These are phyloP conservation scores for Halcyon senegalensis DNA, from an alignment of 2,113 vertebrate genomes.

Conservation along the genomic window DNA sequence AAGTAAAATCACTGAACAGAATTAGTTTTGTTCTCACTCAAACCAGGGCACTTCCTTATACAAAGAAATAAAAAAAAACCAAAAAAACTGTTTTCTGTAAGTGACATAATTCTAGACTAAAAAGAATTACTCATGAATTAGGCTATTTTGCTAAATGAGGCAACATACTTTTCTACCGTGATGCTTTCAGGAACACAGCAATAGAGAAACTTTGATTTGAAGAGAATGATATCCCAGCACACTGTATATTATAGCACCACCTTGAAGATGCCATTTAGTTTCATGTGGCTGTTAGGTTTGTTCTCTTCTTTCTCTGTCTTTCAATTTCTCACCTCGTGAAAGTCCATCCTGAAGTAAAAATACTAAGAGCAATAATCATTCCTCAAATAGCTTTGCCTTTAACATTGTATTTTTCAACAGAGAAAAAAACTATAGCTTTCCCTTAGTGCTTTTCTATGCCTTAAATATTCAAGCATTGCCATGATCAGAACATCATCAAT, in stretches of 20 bases:
- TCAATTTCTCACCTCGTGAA: not conserved
- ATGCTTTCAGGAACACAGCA: not conserved
- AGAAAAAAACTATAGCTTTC: not conserved
- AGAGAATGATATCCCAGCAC: not conserved
- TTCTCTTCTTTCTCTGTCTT: not conserved
- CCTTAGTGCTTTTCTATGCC: not conserved
- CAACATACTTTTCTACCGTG: not conserved
- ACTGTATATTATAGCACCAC: not conserved
- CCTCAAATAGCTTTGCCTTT: not conserved
- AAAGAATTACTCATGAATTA: not conserved
- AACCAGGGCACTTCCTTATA: not conserved
- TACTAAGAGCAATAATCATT: not conserved
- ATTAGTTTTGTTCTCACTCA: too few relatives aligned
- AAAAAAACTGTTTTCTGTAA: not conserved
- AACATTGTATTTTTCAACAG: not conserved
- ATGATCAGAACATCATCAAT: not conserved
- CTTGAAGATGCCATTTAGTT: not conserved
- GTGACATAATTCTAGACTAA: not conserved
- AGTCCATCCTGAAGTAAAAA: not conserved
- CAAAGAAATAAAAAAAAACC: not conserved
- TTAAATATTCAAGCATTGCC: not conserved
- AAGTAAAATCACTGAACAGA: too few relatives aligned
- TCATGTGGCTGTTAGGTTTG: not conserved
- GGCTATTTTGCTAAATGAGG: not conserved
- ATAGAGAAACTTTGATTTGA: not conserved